Conservation (phyloP, 2,797 vertebrate genomes). For the Dipus sagitta region DNA sequence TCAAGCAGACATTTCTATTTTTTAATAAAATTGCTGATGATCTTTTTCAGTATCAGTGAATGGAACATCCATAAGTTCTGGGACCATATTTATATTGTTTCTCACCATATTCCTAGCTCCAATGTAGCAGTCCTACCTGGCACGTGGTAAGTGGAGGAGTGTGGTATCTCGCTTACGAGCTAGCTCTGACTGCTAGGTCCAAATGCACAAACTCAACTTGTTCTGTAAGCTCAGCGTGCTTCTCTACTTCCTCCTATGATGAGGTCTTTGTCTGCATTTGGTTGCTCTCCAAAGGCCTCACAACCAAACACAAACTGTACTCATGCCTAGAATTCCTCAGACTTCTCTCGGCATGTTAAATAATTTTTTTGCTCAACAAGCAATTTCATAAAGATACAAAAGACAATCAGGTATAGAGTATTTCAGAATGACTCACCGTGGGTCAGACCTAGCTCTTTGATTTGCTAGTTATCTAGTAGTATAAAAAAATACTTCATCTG, state of each 20-base stretch:
- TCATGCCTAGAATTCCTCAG: neutral
- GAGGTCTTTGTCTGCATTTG: neutral
- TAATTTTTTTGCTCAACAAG: neutral
- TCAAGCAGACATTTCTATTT: neutral
- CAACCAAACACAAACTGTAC: neutral
- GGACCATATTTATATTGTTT: neutral
- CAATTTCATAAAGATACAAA: neutral
- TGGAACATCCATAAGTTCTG: neutral
- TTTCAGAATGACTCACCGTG: neutral
- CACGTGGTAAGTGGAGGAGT: neutral
- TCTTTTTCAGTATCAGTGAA: neutral
- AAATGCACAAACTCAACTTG: neutral
- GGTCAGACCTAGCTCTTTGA: neutral
- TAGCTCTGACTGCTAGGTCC: neutral
- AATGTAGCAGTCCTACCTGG: neutral
- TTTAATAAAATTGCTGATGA: slow-evolving; percentile 14
- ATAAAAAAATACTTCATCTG: neutral
- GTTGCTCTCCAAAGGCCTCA: neutral
- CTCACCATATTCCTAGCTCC: neutral
- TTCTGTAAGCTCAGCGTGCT: neutral
- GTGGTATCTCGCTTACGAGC: neutral
- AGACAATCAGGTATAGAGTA: neutral
- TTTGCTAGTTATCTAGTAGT: neutral
- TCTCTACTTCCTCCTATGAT: neutral
- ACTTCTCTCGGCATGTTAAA: neutral